These are phyloP conservation scores for Rhabditoides inermis DNA, from an alignment of 2,888 invertebrate species.

Conservation along the genomic window DNA sequence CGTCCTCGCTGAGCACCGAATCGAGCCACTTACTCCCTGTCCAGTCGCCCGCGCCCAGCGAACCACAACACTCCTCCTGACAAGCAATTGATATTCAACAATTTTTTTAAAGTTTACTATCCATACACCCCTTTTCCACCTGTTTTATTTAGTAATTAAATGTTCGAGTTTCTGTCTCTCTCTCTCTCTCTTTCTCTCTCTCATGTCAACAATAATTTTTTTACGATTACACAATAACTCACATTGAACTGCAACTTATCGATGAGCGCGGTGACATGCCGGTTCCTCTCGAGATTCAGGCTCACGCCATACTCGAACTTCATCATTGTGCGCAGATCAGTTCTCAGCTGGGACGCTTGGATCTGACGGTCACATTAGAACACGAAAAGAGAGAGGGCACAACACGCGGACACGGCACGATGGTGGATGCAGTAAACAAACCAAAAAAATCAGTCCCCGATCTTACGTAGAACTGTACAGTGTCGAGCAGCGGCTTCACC, in stretches of 20 bases:
- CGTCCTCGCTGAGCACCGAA: no score
- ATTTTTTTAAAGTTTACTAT: no score
- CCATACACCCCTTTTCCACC: no score
- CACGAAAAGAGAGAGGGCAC: not conserved
- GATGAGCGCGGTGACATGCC: slow-evolving; percentile 27
- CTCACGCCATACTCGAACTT: slow-evolving; percentile 34
- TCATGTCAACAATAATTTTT: no score
- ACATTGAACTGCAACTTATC: slow-evolving; percentile 42
- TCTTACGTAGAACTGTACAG: slow-evolving; percentile 51
- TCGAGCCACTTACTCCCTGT: no score
- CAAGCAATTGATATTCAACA: not conserved
- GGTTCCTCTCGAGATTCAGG: slow-evolving; percentile 20
- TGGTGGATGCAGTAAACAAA: not conserved
- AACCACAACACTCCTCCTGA: slow-evolving; percentile 26
- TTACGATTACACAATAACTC: slow-evolving; percentile 12
- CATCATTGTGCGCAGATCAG: slow-evolving; percentile 23
- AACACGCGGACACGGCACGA: not conserved
- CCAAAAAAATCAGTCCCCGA: not conserved
- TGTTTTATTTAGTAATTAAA: no score
- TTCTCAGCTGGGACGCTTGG: not conserved
- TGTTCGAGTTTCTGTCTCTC: no score
- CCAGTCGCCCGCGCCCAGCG: slow-evolving; percentile 17
- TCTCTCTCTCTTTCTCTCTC: no score
- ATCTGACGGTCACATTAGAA: no score
- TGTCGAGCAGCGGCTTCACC: slow-evolving; percentile 50